Evolutionary conservation across 2,888 invertebrate genomes (phyloP).

Genomic region (Eledona agricola): DNA sequence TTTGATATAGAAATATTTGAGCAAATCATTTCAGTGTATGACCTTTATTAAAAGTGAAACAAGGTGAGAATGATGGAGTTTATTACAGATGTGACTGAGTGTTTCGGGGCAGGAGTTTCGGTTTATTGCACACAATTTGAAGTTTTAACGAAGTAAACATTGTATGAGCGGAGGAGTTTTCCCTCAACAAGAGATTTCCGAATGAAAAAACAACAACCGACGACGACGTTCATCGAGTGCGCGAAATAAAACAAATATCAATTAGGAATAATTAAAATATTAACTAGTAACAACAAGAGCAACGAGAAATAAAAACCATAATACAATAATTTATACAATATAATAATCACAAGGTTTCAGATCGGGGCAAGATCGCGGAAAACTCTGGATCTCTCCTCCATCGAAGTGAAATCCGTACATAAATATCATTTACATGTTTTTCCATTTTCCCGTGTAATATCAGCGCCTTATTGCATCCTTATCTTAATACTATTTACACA

Average conservation of each 20-base stretch:
- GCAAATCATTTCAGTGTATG: conserved; percentile 58
- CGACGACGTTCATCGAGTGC: conserved; percentile 32
- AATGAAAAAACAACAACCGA: conserved; percentile 31
- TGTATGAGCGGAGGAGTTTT: conserved; percentile 43
- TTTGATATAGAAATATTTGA: conserved; percentile 56
- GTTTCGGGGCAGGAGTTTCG: conserved; percentile 51
- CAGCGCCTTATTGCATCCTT: conserved; percentile 40
- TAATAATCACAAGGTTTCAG: conserved; percentile 51
- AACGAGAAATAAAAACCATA: conserved; percentile 54
- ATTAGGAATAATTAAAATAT: conserved; percentile 48
- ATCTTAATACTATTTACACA: conserved; percentile 37
- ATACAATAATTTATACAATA: conserved; percentile 55
- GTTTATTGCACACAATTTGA: conserved; percentile 58
- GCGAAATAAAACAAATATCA: conserved; percentile 39
- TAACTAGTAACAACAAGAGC: conserved; percentile 55
- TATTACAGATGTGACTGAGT: conserved; percentile 51
- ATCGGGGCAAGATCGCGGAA: conserved; percentile 30
- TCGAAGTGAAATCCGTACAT: conserved; percentile 36
- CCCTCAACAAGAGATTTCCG: conserved; percentile 34
- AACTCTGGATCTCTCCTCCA: conserved; percentile 26
- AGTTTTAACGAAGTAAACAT: conserved; percentile 58
- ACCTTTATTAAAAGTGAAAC: conserved; percentile 53
- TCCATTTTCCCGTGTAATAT: conserved; percentile 32
- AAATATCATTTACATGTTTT: conserved; percentile 39
- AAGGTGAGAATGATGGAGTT: conserved; percentile 53